Evolutionary conservation across 2,888 invertebrate genomes (phyloP), one percentile per base, ranked within the genome.

Genomic region (Zygogramma bicolorata): DNA sequence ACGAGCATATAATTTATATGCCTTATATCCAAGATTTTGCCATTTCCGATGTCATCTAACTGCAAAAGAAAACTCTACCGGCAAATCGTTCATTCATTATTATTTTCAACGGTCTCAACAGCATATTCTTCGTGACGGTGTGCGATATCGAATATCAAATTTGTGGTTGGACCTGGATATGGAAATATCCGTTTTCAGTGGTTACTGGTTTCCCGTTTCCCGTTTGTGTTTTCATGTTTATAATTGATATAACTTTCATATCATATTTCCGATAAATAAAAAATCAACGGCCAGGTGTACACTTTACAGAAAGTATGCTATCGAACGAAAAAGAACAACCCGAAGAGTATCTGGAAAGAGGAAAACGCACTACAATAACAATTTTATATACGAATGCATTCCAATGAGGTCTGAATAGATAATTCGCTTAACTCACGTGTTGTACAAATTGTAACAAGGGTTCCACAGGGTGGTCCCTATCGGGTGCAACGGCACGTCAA

Each of bases 141-240:
- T 58, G 65, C 25, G 65, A 63, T 69, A 73, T 67, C 60, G 53
- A 59, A 65, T 73, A 63, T 70, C 70, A 59, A 60, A 70, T 49
- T 63, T 73, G 73, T 57, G 73, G 73, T 73, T 46, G 46, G 25
- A 53, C 22, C 25, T 25, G 53, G 53, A 53, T 53, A 53, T 53
- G 53, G 27, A 63, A 63, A 77, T 77, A 83, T 83, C 80, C 75
- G 79, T 81, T 84, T 83, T 82, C 81, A 79, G 84, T 74, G 85
- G 85, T 85, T 85, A 84, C 81, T 74, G 84, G 85, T 85, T 85
- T 85, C 81, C 84, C 84, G 83, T 79, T 84, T 84, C 84, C 84
- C 80, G 76, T 76, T 74, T 71, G 65, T 75, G 72, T 79, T 81
- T 77, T 79, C 79, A 74, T 82, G 78, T 77, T 79, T 78, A 80